A percentile compares a stretch with the other conserved stretches of the same genome.
These are phyloP conservation scores for Dendroctonus ponderosae DNA, from an alignment of 1,140 invertebrate genomes.

Conservation along the genomic window DNA sequence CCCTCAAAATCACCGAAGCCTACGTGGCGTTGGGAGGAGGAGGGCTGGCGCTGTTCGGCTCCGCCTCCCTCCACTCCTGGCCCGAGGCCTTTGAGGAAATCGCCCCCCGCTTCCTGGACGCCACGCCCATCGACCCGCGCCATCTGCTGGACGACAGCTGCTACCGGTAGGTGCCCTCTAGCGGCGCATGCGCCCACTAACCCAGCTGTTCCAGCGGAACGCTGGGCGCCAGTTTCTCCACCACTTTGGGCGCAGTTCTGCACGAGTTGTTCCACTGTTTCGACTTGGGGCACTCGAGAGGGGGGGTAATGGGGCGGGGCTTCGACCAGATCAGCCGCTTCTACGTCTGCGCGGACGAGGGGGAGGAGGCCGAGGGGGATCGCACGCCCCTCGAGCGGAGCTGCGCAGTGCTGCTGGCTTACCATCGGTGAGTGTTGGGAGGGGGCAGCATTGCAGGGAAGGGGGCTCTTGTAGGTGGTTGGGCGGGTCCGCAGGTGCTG, in stretches of 20 bases:
- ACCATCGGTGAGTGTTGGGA: slow-evolving; percentile 56
- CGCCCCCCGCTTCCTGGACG: slow-evolving; percentile 56
- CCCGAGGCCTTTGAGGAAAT: slow-evolving; percentile 72
- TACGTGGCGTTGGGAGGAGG: slow-evolving; percentile 88
- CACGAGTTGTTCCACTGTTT: slow-evolving; percentile 95
- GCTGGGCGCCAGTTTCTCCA: slow-evolving; percentile 85
- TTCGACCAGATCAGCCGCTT: slow-evolving; percentile 85
- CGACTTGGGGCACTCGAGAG: slow-evolving; percentile 85
- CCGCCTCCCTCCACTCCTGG: slow-evolving; percentile 89
- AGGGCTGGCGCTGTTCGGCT: slow-evolving; percentile 86
- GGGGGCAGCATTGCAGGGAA: background rate
- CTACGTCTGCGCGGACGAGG: slow-evolving; percentile 60
- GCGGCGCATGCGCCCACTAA: background rate
- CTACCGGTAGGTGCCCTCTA: slow-evolving; percentile 50
- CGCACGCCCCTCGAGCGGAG: slow-evolving; percentile 65
- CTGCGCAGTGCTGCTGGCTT: slow-evolving; percentile 65
- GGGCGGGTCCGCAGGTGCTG: slow-evolving; percentile 54
- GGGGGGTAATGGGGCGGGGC: slow-evolving; percentile 92
- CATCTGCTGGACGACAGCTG: slow-evolving; percentile 76
- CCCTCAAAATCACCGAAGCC: slow-evolving; percentile 72
- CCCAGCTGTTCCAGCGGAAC: slow-evolving; percentile 63
- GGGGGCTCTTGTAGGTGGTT: slow-evolving; percentile 52
- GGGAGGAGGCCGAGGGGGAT: slow-evolving; percentile 47
- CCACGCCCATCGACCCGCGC: slow-evolving; percentile 57
- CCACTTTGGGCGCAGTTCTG: slow-evolving; percentile 87